Evolutionary conservation across 2,113 vertebrate genomes (phyloP).

Genomic region (Sigmodon hispidus): DNA sequence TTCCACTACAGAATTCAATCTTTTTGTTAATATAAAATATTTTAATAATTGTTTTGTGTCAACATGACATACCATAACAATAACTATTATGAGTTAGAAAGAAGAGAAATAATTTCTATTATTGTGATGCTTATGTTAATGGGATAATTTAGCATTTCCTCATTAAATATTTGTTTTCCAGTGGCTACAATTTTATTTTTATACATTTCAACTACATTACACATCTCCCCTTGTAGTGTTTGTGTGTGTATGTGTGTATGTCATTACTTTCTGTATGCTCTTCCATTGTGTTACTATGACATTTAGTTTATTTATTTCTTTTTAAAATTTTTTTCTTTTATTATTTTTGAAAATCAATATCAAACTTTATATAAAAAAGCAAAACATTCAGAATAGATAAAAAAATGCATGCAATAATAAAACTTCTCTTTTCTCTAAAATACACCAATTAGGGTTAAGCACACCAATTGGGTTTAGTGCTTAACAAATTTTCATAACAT

Average conservation of each 20-base stretch:
- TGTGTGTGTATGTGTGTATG: background rate
- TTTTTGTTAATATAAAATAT: background rate
- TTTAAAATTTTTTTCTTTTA: too few relatives aligned
- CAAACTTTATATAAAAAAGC: too few relatives aligned
- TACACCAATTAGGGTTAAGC: too few relatives aligned
- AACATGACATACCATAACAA: accelerated
- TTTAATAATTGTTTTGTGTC: background rate
- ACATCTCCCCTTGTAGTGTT: too few relatives aligned
- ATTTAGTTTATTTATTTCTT: background rate
- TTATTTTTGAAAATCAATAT: too few relatives aligned
- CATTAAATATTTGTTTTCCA: background rate
- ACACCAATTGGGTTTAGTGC: background rate
- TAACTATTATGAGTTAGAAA: background rate
- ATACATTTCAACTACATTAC: background rate
- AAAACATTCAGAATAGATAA: too few relatives aligned
- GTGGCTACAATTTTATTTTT: background rate
- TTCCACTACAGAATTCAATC: background rate
- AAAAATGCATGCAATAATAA: too few relatives aligned
- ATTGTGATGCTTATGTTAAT: background rate
- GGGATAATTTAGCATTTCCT: background rate
- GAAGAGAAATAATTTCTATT: background rate
- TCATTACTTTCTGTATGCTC: background rate
- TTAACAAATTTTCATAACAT: background rate
- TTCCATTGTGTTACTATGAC: background rate
- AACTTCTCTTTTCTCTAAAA: too few relatives aligned